Evolutionary conservation across 2,797 vertebrate species (phyloP).

Genomic region (Schizopygopsis malacanthus): DNA sequence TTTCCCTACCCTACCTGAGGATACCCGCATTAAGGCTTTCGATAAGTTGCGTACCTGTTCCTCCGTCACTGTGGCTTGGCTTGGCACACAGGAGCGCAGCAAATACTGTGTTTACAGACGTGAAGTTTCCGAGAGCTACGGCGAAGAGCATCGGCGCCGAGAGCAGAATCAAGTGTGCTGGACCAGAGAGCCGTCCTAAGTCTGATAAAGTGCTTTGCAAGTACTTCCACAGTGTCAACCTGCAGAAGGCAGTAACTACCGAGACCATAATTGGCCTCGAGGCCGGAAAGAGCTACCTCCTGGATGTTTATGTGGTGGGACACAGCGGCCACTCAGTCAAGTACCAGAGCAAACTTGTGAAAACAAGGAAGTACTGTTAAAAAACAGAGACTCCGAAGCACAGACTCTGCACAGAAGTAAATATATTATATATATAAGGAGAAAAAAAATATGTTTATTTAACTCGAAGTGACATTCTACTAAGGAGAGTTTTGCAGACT

Average conservation of each 20-base stretch:
- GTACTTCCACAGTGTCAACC: constrained; percentile 96
- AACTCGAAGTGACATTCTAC: constrained; percentile 86
- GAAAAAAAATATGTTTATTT: constrained; percentile 76
- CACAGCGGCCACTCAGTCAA: constrained; percentile 94
- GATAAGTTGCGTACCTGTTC: constrained; percentile 96
- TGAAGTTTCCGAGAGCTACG: constrained; percentile 88
- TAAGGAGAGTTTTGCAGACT: constrained; percentile 82
- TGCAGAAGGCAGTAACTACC: constrained; percentile 96
- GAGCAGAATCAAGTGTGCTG: constrained; percentile 96
- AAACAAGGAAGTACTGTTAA: constrained; percentile 98
- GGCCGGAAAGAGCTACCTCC: constrained; percentile 92
- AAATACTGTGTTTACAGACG: constrained; percentile 97
- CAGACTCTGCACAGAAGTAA: constrained; percentile 80
- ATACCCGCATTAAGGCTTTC: constrained; percentile 95
- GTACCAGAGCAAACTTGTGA: constrained; percentile 98
- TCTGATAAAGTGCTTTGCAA: constrained; percentile 98
- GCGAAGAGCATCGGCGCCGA: constrained; percentile 88
- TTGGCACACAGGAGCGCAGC: constrained; percentile 96
- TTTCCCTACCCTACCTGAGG: constrained; percentile 94
- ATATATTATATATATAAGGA: constrained; percentile 81
- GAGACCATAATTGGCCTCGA: constrained; percentile 93
- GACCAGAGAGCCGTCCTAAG: constrained; percentile 91
- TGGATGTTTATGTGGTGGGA: constrained; percentile 96
- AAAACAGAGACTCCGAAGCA: constrained; percentile 58
- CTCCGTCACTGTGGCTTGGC: constrained; percentile 94